Percentiles rank a stretch among this genome's conserved stretches.
phyloP scores from a whole-genome alignment of 2,113 vertebrate genomes.

The Macheiramphus alcinus region DNA sequence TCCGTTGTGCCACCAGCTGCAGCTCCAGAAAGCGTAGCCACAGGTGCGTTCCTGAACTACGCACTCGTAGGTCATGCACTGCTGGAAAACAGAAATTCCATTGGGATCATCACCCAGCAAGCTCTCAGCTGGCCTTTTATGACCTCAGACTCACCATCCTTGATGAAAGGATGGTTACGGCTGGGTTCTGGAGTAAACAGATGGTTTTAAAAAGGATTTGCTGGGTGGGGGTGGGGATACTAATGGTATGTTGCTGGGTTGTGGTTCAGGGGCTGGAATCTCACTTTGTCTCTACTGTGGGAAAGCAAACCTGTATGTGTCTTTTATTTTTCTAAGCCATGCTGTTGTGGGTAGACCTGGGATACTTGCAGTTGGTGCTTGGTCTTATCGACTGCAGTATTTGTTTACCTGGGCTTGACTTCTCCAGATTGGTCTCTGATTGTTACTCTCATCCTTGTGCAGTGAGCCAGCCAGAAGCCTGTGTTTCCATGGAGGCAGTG shows the following conservation, averaged over 20 bases:
- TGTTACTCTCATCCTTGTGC: slow-evolving; percentile 47
- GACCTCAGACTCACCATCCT: not conserved
- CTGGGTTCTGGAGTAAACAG: not conserved
- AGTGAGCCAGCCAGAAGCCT: slow-evolving; percentile 78
- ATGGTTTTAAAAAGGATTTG: not conserved
- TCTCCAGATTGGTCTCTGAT: slow-evolving; percentile 38
- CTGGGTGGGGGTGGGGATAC: slow-evolving; percentile 1
- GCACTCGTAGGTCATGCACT: slow-evolving; percentile 34
- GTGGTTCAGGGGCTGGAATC: slow-evolving; percentile 15
- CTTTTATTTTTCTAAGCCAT: not conserved
- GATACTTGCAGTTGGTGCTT: not conserved
- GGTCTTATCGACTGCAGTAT: not conserved
- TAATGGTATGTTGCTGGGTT: not conserved
- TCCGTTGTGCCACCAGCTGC: slow-evolving; percentile 78
- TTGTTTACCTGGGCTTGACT: not conserved
- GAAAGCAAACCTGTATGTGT: not conserved
- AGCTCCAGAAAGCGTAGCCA: slow-evolving; percentile 76
- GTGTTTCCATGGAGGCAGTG: slow-evolving; percentile 76
- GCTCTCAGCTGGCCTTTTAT: not conserved
- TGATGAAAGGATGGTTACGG: not conserved
- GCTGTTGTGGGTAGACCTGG: not conserved
- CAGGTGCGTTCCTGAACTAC: slow-evolving; percentile 74
- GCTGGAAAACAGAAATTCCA: slow-evolving; percentile 9
- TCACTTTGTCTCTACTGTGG: not conserved
- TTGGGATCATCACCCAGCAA: not conserved